phyloP scores from a whole-genome alignment of 2,888 invertebrate genomes.

The Reticulitermes lucifugus region DNA sequence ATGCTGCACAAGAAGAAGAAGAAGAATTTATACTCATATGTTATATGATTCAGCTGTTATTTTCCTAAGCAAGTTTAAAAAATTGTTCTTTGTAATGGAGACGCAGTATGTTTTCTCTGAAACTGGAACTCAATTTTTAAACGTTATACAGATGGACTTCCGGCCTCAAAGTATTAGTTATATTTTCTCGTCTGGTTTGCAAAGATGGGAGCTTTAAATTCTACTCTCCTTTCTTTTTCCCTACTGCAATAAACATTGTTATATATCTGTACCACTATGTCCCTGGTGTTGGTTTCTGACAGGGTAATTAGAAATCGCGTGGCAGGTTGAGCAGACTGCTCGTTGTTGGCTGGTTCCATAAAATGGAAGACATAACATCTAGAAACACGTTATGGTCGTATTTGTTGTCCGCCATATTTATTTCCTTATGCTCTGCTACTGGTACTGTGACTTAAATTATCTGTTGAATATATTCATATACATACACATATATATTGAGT shows the following conservation, averaged over 20 bases:
- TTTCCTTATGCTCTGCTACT: neutral
- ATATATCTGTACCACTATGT: neutral
- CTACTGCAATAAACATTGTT: neutral
- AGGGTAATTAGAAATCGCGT: neutral
- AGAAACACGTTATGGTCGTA: neutral
- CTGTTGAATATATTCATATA: neutral
- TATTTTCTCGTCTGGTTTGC: neutral
- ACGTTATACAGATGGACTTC: too few species aligned
- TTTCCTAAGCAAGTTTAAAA: too few species aligned
- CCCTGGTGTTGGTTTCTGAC: neutral
- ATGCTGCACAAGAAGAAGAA: too few species aligned
- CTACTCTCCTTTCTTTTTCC: neutral
- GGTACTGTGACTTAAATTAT: neutral
- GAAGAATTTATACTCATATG: too few species aligned
- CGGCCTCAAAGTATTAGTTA: neutral
- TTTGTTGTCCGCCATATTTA: conserved; percentile 1
- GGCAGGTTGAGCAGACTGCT: neutral
- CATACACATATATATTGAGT: neutral
- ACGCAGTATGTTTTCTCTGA: too few species aligned
- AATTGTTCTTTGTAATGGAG: too few species aligned
- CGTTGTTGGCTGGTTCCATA: neutral
- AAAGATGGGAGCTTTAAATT: neutral
- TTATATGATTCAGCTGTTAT: too few species aligned
- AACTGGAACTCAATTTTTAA: too few species aligned
- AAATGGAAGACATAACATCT: neutral